phyloP scores from a whole-genome alignment of 2,888 invertebrate genomes.

The Chrysodeixis includens region DNA sequence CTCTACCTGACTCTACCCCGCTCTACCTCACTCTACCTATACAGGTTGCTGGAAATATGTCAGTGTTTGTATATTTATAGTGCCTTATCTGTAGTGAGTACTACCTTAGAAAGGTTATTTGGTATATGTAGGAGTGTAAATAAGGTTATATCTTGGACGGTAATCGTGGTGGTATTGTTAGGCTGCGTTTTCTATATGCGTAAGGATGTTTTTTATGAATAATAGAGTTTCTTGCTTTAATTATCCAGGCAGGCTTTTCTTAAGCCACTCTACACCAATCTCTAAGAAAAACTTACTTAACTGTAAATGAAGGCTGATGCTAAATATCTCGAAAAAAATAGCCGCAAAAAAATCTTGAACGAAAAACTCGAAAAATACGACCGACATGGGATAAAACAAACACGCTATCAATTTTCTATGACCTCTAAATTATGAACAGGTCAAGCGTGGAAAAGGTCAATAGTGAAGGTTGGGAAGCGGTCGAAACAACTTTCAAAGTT shows the following conservation, averaged over 20 bases:
- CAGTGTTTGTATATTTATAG: conserved; percentile 7
- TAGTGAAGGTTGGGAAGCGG: conserved; percentile 12
- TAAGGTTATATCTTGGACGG: no score
- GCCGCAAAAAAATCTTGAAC: background rate
- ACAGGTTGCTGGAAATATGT: background rate
- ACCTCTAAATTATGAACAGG: conserved; percentile 13
- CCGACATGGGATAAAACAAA: background rate
- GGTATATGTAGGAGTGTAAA: background rate
- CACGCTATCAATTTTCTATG: conserved; percentile 8
- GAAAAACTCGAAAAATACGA: background rate
- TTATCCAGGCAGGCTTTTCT: no score
- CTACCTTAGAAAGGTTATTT: background rate
- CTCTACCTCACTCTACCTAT: conserved; percentile 7
- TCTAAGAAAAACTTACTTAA: no score
- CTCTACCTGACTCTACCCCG: no score
- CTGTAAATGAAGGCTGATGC: no score
- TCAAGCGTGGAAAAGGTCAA: conserved; percentile 31
- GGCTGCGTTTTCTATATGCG: no score
- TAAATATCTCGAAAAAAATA: no score
- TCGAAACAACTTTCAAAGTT: conserved; percentile 1
- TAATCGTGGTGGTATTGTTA: no score
- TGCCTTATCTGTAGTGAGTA: background rate
- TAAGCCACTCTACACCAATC: no score
- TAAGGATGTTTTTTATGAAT: no score
- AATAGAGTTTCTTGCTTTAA: no score